Evolutionary conservation across 2,113 vertebrate genomes (phyloP), one percentile per base, ranked within the genome.

Genomic region (Notarius lentiginosus): DNA sequence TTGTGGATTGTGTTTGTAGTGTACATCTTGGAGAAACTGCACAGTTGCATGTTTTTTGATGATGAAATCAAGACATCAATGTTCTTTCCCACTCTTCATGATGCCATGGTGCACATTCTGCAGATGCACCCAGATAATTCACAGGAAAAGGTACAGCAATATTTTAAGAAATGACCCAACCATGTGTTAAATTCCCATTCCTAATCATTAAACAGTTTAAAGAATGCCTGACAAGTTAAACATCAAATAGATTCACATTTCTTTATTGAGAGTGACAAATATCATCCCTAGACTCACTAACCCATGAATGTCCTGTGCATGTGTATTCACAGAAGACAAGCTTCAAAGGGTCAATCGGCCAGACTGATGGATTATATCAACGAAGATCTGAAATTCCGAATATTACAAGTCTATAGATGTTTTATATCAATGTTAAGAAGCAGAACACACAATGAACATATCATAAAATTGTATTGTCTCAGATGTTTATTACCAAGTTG

Each of bases 61-160:
- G 94, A 96, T 11, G 96, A 97, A 91, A 92, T 99, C 66, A 94
- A 89, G 80, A 90, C 94, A 7, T 96, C 97, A 86, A 96, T 98
- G 61, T 96, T 98, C 91, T 99, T 96, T 91, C 94, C 96, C 53
- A 96, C 95, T 34, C 92, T 97, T 79, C 97, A 97, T 7, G 97
- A 98, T 73, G 96, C 96, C 0, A 91, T 97, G 93, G 92, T 98
- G 90, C 92, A 96, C 49, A 94, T 96, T 85, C 85, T 94, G 75
- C 90, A 95, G 86, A 96, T 94, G 91, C 94, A 96, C 53, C 83
- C 80, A 55, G 84, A 88, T 1, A 94, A 94, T 86, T 60, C 90
- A 41, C 65, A 88, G 49, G 58, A 68, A 82, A 87, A 89, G 85
- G 88, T 87, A 86, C 0, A 49, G 6, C 0, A 53, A 56, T 5